A percentile compares a stretch with the other conserved stretches of the same genome.
phyloP scores from a whole-genome alignment of 1,140 invertebrate species.

The Drosophila subobscura region DNA sequence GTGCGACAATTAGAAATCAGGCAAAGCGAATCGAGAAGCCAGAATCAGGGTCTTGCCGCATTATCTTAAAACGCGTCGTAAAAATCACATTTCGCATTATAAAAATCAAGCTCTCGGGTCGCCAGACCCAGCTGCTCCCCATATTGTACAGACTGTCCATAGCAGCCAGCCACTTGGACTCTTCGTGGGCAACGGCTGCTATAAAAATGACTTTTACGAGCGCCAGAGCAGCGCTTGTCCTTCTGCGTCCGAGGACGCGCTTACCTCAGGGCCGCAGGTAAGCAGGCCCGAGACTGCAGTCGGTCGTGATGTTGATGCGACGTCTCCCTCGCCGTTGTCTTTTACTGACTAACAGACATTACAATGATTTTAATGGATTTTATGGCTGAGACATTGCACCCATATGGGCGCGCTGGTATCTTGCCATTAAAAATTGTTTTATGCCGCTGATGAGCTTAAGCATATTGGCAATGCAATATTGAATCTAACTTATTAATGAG shows the following conservation, averaged over 20 bases:
- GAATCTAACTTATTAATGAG: slow-evolving; percentile 48
- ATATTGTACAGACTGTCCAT: slow-evolving; percentile 35
- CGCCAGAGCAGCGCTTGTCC: slow-evolving; percentile 45
- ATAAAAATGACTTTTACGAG: slow-evolving; percentile 78
- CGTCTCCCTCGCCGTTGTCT: slow-evolving; percentile 39
- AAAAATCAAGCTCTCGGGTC: slow-evolving; percentile 49
- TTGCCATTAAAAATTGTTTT: slow-evolving; percentile 56
- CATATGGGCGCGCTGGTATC: slow-evolving; percentile 66
- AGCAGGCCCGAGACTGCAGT: slow-evolving; percentile 28
- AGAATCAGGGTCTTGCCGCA: slow-evolving; percentile 54
- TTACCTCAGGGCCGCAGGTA: slow-evolving; percentile 44
- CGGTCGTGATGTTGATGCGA: slow-evolving; percentile 14
- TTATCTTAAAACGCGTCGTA: slow-evolving; percentile 76
- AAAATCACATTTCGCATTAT: slow-evolving; percentile 81
- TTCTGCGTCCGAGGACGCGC: slow-evolving; percentile 38
- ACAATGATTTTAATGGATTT: slow-evolving; percentile 80
- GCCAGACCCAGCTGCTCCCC: slow-evolving; percentile 57
- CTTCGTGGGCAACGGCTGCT: slow-evolving; percentile 46
- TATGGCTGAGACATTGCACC: slow-evolving; percentile 68
- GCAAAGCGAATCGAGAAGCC: slow-evolving; percentile 44
- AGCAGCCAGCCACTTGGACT: slow-evolving; percentile 32
- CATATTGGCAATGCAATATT: slow-evolving; percentile 55
- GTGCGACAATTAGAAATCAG: slow-evolving; percentile 72
- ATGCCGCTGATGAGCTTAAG: slow-evolving; percentile 54
- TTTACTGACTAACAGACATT: slow-evolving; percentile 70